A percentile compares a stretch with the other conserved stretches of the same genome.
phyloP scores from a whole-genome alignment of 2,113 vertebrate genomes.

The Ranitomeya variabilis region DNA sequence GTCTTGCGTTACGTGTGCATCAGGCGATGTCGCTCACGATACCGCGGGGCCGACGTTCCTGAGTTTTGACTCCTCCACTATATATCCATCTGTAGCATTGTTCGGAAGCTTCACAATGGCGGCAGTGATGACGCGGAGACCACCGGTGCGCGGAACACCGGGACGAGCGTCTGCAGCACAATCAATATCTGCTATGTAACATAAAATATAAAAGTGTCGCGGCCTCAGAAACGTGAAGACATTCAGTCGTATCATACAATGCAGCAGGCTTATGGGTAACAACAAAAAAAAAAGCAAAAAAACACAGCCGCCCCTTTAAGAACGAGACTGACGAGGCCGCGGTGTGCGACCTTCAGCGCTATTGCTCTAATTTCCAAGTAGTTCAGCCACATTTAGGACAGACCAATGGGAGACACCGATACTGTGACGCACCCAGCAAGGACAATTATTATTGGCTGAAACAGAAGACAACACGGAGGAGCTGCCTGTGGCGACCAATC shows the following conservation, averaged over 20 bases:
- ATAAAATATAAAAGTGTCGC: background rate
- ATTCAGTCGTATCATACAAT: slow-evolving; percentile 17
- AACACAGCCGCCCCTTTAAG: background rate
- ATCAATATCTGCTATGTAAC: slow-evolving; percentile 20
- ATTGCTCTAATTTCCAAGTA: background rate
- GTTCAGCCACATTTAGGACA: background rate
- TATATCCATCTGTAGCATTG: background rate
- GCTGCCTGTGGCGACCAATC: background rate
- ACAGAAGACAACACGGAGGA: background rate
- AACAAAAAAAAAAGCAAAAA: slow-evolving; percentile 5
- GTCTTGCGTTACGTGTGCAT: no score
- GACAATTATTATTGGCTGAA: background rate
- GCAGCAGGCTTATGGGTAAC: slow-evolving; percentile 10
- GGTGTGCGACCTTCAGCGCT: no score
- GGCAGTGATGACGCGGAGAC: background rate
- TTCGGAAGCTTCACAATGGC: background rate
- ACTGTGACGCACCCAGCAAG: background rate
- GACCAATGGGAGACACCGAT: background rate
- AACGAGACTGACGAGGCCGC: background rate
- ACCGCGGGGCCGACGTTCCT: no score
- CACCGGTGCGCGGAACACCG: background rate
- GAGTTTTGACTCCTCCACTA: background rate
- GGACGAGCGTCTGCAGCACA: background rate
- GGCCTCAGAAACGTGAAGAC: slow-evolving; percentile 4
- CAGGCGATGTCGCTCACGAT: no score